Percentiles rank a stretch among this genome's conserved stretches.
Conservation (phyloP, 2,113 vertebrate species). For the Puntigrus tetrazona region DNA sequence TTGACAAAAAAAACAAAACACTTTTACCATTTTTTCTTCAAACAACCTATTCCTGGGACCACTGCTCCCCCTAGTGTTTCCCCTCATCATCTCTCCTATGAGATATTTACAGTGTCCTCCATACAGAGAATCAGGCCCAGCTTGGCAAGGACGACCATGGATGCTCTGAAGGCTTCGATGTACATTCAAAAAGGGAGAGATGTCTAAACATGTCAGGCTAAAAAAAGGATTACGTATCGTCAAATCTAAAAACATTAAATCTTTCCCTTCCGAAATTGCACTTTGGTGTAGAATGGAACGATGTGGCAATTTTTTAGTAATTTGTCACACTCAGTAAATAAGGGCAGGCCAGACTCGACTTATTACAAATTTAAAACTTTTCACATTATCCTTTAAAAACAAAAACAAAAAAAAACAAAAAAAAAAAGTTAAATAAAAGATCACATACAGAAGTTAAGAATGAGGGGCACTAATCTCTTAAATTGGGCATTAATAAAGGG, state of each 20-base stretch:
- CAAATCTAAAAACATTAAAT: constrained; percentile 52
- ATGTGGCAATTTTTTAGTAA: constrained; percentile 59
- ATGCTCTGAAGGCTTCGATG: constrained; percentile 70
- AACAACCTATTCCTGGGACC: constrained; percentile 49
- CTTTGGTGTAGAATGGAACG: constrained; percentile 80
- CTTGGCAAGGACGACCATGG: constrained; percentile 39
- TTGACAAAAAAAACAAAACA: constrained; percentile 46
- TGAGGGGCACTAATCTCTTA: constrained; percentile 27
- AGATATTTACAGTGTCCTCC: constrained; percentile 70
- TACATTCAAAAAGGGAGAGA: constrained; percentile 74
- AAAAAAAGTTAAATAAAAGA: constrained; percentile 38
- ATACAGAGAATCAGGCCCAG: constrained; percentile 50
- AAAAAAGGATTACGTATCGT: constrained; percentile 42
- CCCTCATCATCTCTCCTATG: constrained; percentile 55
- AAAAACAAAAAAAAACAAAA: constrained; percentile 42
- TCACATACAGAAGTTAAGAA: constrained; percentile 40
- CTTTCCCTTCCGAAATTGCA: constrained; percentile 80
- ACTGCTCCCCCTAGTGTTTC: constrained; percentile 68
- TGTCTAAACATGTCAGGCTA: constrained; percentile 63
- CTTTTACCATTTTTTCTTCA: constrained; percentile 42
- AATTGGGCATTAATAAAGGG: constrained; percentile 19
- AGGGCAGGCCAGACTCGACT: constrained; percentile 39
- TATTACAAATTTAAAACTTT: constrained; percentile 32
- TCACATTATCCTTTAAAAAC: constrained; percentile 31
- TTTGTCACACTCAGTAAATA: constrained; percentile 53